Evolutionary conservation across 2,797 vertebrate genomes (phyloP).

Genomic region (Morelia viridis): DNA sequence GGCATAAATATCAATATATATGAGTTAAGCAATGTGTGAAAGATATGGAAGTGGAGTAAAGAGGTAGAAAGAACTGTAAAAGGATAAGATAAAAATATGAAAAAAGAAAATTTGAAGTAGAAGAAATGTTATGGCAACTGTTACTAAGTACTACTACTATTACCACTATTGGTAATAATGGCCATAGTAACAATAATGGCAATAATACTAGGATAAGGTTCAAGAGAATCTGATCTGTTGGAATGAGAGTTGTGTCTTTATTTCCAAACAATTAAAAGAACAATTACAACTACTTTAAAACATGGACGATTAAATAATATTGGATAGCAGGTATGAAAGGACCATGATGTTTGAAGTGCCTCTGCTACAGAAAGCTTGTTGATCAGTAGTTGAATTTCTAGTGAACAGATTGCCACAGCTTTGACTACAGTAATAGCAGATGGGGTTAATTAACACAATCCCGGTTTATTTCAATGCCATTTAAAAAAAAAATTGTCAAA

Average conservation of each 20-base stretch:
- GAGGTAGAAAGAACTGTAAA: background rate
- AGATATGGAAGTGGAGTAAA: background rate
- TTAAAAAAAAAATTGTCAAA: constrained; percentile 63
- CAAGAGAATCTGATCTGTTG: background rate
- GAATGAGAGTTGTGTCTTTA: background rate
- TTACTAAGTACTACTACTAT: background rate
- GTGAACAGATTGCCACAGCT: constrained; percentile 57
- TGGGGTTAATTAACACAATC: constrained; percentile 70
- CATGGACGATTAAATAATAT: constrained; percentile 37
- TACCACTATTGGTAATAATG: background rate
- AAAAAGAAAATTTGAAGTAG: background rate
- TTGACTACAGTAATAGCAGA: constrained; percentile 63
- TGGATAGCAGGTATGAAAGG: constrained; percentile 25
- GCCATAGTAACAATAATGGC: background rate
- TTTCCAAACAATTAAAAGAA: constrained; percentile 3
- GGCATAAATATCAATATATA: background rate
- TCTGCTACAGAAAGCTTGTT: constrained; percentile 33
- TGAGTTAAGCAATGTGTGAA: background rate
- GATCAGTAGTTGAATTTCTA: constrained; percentile 60
- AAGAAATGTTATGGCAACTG: background rate
- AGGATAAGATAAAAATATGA: background rate
- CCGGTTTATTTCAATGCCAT: constrained; percentile 59
- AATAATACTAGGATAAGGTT: background rate
- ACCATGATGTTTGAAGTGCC: constrained; percentile 46
- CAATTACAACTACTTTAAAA: constrained; percentile 42